A percentile compares a stretch with the other conserved stretches of the same genome.
These are phyloP conservation scores for Campoletis sonorensis DNA, from an alignment of 1,140 invertebrate genomes.

Conservation along the genomic window DNA sequence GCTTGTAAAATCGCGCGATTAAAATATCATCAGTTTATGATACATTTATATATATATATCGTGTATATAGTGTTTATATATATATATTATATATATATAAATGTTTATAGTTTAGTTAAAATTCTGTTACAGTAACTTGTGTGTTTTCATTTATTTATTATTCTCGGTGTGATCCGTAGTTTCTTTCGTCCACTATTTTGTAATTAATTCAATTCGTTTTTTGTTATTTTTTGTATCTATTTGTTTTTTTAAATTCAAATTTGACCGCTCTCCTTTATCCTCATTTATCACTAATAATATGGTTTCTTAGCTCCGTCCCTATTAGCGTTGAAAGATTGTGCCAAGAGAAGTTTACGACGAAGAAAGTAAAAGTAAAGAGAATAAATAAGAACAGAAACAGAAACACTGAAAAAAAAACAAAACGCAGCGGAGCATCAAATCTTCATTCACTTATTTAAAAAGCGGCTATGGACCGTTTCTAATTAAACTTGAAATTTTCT, in stretches of 20 bases:
- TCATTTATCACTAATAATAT: not conserved
- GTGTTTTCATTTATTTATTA: not conserved
- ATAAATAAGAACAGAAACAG: not conserved
- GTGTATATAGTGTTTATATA: too few relatives aligned
- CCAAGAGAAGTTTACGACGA: not conserved
- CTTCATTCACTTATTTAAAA: not conserved
- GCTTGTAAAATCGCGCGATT: slow-evolving; percentile 71
- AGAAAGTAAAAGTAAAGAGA: not conserved
- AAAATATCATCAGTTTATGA: slow-evolving; percentile 71
- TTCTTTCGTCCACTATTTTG: slow-evolving; percentile 47
- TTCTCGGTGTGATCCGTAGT: slow-evolving; percentile 44
- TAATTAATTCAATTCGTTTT: slow-evolving; percentile 35
- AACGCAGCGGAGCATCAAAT: not conserved
- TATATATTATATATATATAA: slow-evolving; percentile 50
- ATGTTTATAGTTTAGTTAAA: slow-evolving; percentile 61
- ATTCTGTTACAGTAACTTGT: slow-evolving; percentile 57
- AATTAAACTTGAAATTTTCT: not conserved
- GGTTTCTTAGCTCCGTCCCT: slow-evolving; percentile 5
- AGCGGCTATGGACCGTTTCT: slow-evolving; percentile 4
- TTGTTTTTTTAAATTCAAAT: too few relatives aligned
- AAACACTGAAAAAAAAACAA: not conserved
- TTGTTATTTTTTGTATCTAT: too few relatives aligned
- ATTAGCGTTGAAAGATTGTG: slow-evolving; percentile 12
- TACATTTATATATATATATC: slow-evolving; percentile 53
- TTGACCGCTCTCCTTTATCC: not conserved